These are phyloP conservation scores for Carollia perspicillata DNA, from an alignment of 2,113 vertebrate genomes.

Conservation along the genomic window DNA sequence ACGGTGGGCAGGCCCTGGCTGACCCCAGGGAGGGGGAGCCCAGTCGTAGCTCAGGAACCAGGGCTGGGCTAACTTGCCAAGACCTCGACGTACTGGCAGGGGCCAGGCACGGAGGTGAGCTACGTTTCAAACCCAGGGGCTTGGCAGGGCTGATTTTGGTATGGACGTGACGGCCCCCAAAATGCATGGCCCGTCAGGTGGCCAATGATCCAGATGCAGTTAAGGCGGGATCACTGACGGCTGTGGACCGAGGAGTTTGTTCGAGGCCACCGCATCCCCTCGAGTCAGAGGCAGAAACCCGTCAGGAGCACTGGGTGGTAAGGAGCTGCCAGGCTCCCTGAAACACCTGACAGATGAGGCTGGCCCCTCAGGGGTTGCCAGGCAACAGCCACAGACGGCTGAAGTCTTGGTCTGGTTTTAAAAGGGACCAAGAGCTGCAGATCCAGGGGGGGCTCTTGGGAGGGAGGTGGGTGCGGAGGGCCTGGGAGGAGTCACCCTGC, in stretches of 20 bases:
- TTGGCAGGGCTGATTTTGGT: background rate
- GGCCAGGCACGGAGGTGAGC: background rate
- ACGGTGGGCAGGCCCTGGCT: background rate
- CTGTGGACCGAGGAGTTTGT: background rate
- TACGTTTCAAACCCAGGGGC: background rate
- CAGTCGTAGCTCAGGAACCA: background rate
- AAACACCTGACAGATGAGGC: background rate
- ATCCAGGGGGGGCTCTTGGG: too few relatives aligned
- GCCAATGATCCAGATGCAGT: rapidly evolving
- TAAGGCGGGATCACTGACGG: background rate
- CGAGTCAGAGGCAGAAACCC: background rate
- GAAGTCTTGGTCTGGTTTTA: background rate
- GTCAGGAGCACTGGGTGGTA: background rate
- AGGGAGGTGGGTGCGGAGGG: background rate
- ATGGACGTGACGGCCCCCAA: background rate
- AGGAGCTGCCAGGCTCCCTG: background rate
- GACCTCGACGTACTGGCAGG: background rate
- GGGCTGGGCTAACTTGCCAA: background rate
- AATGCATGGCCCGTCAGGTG: background rate
- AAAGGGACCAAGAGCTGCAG: constrained; percentile 10
- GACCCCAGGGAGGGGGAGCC: background rate
- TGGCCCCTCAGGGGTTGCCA: constrained; percentile 32
- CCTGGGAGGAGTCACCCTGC: background rate
- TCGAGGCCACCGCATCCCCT: background rate
- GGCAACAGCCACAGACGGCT: constrained; percentile 30